Evolutionary conservation across 2,888 invertebrate genomes (phyloP), one percentile per base, ranked within the genome.

Genomic region (Dioctria linearis): DNA sequence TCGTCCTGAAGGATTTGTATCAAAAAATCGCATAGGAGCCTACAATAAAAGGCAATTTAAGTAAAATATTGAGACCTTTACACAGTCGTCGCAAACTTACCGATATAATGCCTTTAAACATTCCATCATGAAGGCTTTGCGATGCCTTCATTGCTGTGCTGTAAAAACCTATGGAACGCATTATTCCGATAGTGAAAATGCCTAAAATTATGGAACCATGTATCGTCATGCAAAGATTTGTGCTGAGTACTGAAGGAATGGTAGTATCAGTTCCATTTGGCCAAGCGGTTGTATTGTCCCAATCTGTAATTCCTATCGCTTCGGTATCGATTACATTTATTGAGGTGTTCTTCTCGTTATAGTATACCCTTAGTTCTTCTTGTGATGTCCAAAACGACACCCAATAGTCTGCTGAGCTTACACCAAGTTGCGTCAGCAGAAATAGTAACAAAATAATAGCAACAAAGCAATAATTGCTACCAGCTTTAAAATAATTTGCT

Each of bases 1-100:
- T 78, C 94, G 91, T 51, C 95, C 94, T 84, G 93, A 92, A 3
- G 96, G 95, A 87, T 96, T 97, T 0, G 92, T 93, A 85, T 96
- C 95, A 86, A 96, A 97, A 88, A 97, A 97, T 79, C 91, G 86
- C 89, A 94, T 92, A 1, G 91, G 90, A 0, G 92, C 83, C 69
- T 90, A 84, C 3, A 79, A 80, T 42, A 61, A 59, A 9, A 25
- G 25, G 89, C 8, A 13, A 71, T 11, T 1, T 13, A 42, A 0
- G 13, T 65, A 5, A 65, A 25, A 37, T 63, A 6, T 25, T 25
- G 63, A 25, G 9, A 67, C 39, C 54, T 43, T 49, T 25, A 2
- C 0, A 25, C 25, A 25, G 25, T 2, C 25, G 25, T 25, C 25
- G 2, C 0, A n/a, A 59, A 13, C 79, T 81, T 59, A 83, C 83